Conservation (phyloP, 2,113 vertebrate species). For the Sylvietta virens region DNA sequence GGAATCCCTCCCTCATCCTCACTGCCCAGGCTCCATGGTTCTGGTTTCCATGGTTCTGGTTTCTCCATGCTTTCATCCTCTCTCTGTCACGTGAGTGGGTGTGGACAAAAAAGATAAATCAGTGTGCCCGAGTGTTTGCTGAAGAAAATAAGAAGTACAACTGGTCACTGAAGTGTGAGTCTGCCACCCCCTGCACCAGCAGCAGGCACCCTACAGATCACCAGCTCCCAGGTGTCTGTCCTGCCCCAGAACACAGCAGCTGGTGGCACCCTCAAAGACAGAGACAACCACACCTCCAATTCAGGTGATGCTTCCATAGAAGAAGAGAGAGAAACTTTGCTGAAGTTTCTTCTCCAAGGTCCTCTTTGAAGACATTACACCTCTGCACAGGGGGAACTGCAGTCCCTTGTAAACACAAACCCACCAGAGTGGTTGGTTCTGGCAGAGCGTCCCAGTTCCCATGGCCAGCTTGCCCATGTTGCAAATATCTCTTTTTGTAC, state of each 20-base stretch:
- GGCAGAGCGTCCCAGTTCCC: not conserved
- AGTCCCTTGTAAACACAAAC: not conserved
- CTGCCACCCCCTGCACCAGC: not conserved
- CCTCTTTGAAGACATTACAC: not conserved
- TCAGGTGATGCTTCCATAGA: accelerated
- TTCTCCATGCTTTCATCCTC: not conserved
- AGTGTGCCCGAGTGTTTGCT: not conserved
- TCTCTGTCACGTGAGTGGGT: not conserved
- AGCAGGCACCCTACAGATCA: not conserved
- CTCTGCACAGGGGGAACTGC: not conserved
- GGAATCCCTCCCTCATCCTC: not conserved
- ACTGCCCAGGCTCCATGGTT: not conserved
- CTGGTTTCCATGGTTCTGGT: accelerated
- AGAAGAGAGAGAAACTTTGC: not conserved
- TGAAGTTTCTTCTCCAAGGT: not conserved
- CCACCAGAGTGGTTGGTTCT: accelerated
- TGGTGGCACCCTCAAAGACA: not conserved
- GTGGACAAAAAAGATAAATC: not conserved
- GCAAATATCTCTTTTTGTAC: not conserved
- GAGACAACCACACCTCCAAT: accelerated
- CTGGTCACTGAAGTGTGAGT: not conserved
- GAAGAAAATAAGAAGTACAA: not conserved
- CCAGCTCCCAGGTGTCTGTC: not conserved
- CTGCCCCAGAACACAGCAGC: not conserved
- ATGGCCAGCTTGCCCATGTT: not conserved